phyloP scores from a whole-genome alignment of 2,797 vertebrate species.

The Pteronotus mesoamericanus region DNA sequence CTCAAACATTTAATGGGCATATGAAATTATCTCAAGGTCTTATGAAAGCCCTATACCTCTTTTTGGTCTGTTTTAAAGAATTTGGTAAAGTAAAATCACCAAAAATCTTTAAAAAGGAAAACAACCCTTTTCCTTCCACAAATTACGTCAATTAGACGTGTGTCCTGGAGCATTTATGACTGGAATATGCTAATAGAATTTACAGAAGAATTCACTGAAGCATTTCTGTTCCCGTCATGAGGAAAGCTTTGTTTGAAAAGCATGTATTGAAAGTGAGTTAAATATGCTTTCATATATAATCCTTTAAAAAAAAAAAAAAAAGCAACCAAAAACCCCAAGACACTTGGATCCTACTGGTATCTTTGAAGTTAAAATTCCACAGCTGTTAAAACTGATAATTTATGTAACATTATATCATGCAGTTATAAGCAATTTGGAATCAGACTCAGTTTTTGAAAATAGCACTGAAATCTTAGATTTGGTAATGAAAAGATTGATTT shows the following conservation, averaged over 20 bases:
- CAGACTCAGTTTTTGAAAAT: constrained; percentile 12
- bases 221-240: background rate
- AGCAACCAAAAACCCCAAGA: too few species aligned
- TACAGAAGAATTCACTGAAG: background rate
- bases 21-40: background rate
- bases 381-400: constrained; percentile 1
- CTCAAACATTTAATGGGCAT: background rate
- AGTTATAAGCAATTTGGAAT: constrained; percentile 25
- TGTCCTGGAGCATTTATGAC: background rate
- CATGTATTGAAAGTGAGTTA: background rate
- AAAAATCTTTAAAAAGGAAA: background rate
- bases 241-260: constrained; percentile 17
- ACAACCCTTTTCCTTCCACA: background rate
- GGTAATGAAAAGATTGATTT: background rate
- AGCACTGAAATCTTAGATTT: constrained; percentile 10
- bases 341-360: background rate
- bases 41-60: background rate
- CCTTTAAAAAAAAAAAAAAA: background rate
- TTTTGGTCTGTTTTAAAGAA: constrained; percentile 30
- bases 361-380: background rate
- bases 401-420: background rate
- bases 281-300: background rate
- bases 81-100: background rate
- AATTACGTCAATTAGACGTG: constrained; percentile 11
- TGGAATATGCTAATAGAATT: background rate